Evolutionary conservation across 2,888 invertebrate genomes (phyloP).

Genomic region (Anagyrus pseudococci): DNA sequence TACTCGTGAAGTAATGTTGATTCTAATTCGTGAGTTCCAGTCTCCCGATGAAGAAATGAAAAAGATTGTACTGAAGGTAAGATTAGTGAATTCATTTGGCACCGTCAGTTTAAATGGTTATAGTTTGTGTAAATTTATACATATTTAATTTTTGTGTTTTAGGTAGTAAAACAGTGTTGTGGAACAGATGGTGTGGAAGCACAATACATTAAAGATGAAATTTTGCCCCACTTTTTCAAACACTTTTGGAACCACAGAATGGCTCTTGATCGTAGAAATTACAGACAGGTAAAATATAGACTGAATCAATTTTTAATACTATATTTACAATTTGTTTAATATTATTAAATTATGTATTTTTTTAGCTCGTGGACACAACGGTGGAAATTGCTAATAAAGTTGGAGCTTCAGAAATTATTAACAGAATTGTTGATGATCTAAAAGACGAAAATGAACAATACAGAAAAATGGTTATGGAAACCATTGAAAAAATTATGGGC

Average conservation of each 20-base stretch:
- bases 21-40: slow-evolving; percentile 98
- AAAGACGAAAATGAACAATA: slow-evolving; percentile 99
- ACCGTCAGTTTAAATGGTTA: too few relatives aligned
- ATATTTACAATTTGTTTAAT: background rate
- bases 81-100: too few relatives aligned
- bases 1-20: slow-evolving; percentile 98
- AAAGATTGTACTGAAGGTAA: slow-evolving; percentile 96
- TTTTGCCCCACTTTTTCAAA: slow-evolving; percentile 97
- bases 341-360: slow-evolving; percentile 36
- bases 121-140: slow-evolving; percentile 15
- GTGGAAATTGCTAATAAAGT: slow-evolving; percentile 99
- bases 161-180: slow-evolving; percentile 99
- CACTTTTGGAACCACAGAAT: slow-evolving; percentile 99
- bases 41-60: slow-evolving; percentile 99
- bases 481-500: slow-evolving; percentile 98
- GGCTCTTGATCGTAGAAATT: slow-evolving; percentile 98
- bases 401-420: slow-evolving; percentile 99
- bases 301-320: background rate
- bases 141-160: slow-evolving; percentile 17
- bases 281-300: slow-evolving; percentile 71
- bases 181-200: slow-evolving; percentile 99
- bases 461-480: slow-evolving; percentile 99
- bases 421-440: slow-evolving; percentile 96
- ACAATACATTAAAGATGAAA: slow-evolving; percentile 99
- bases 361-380: slow-evolving; percentile 93